Evolutionary conservation across 92 coral and sea anemone species (phyloP).

Genomic region (Epizoanthus fatuus): DNA sequence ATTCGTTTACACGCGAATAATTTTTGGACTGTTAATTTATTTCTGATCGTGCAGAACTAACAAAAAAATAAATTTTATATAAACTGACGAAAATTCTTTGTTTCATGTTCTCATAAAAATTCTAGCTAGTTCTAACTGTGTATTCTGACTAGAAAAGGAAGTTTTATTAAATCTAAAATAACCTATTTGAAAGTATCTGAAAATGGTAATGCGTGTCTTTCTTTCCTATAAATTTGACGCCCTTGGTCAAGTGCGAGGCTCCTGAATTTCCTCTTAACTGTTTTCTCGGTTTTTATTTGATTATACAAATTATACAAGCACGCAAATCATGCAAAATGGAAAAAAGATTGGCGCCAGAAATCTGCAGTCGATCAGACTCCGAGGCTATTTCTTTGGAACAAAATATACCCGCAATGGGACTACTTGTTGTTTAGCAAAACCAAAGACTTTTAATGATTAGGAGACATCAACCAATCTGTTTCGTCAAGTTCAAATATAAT

Average conservation of each 20-base stretch:
- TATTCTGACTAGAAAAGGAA: neutral
- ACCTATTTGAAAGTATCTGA: neutral
- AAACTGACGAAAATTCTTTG: neutral
- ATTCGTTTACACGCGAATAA: too few species aligned
- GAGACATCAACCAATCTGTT: neutral
- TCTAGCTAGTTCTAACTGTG: constrained; percentile 3
- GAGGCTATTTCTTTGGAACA: neutral
- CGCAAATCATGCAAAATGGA: constrained; percentile 6
- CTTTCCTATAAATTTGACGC: neutral
- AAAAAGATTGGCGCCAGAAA: constrained; percentile 29
- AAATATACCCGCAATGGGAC: constrained; percentile 4
- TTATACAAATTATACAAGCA: constrained; percentile 4
- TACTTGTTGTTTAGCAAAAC: constrained; percentile 1
- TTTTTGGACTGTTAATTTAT: too few species aligned
- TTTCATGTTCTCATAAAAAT: neutral
- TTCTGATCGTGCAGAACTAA: neutral
- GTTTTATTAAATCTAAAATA: neutral
- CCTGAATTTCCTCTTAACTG: neutral
- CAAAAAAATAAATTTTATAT: neutral
- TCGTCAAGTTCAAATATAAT: neutral
- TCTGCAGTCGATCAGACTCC: constrained; percentile 26
- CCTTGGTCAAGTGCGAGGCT: neutral
- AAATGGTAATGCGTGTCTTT: neutral
- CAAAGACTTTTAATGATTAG: neutral
- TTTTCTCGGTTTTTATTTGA: neutral